phyloP scores from a whole-genome alignment of 2,113 vertebrate genomes.

The Turdus rufiventris region DNA sequence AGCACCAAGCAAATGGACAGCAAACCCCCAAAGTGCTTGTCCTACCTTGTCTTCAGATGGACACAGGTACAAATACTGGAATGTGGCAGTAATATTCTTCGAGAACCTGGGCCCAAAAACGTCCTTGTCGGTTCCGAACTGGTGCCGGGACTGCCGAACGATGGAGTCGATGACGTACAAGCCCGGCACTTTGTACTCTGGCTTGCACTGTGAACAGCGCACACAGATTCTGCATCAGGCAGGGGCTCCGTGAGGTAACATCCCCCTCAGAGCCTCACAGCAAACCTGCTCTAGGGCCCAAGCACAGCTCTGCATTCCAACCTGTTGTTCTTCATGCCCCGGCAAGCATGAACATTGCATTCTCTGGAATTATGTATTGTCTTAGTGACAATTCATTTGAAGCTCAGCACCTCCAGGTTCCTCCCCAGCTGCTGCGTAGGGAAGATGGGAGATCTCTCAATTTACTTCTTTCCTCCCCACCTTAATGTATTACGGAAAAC shows the following conservation, averaged over 20 bases:
- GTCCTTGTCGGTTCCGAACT: conserved; percentile 95
- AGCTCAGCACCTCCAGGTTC: neutral
- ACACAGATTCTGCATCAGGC: neutral
- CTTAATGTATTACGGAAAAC: neutral
- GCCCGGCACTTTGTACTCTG: conserved; percentile 93
- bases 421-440: rapidly evolving
- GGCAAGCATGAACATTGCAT: neutral
- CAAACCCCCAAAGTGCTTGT: neutral
- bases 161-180: conserved; percentile 96
- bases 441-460: neutral
- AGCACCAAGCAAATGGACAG: neutral
- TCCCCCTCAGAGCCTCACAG: neutral
- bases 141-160: conserved; percentile 93
- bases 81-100: conserved; percentile 93
- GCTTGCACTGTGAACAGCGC: conserved; percentile 82
- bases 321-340: neutral
- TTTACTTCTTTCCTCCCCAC: neutral
- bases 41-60: conserved; percentile 94
- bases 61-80: conserved; percentile 92
- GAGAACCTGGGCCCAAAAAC: conserved; percentile 94
- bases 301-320: neutral
- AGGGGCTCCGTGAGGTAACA: too few species aligned
- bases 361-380: neutral
- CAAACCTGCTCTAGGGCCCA: neutral
- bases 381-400: neutral